Percentiles rank a stretch among this genome's conserved stretches.
Evolutionary conservation across 2,113 vertebrate species (phyloP).

Genomic region (Oncorhynchus keta): DNA sequence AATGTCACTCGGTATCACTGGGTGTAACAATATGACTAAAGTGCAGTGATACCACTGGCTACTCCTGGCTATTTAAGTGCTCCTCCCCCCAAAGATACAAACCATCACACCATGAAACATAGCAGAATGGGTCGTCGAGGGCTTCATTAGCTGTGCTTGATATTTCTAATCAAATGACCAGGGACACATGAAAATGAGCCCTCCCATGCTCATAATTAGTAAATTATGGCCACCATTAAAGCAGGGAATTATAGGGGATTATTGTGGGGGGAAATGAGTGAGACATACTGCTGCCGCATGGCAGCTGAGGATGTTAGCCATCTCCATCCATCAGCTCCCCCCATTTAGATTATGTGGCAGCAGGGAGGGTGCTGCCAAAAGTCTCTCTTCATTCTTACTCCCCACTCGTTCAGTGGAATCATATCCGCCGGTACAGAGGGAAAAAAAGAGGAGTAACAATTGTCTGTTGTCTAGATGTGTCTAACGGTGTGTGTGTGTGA

Average conservation of each 20-base stretch:
- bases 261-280: conserved; percentile 51
- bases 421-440: conserved; percentile 26
- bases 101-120: neutral
- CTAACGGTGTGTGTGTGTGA: neutral
- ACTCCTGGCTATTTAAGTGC: conserved; percentile 2
- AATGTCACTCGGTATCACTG: neutral
- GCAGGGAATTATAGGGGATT: conserved; percentile 37
- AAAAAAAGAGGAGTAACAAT: neutral
- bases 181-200: conserved; percentile 35
- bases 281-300: conserved; percentile 36
- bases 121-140: conserved; percentile 29
- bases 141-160: conserved; percentile 47
- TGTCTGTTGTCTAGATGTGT: neutral
- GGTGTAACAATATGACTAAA: neutral
- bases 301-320: conserved; percentile 36
- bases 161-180: conserved; percentile 37
- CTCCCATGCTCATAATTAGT: conserved; percentile 47
- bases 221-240: conserved; percentile 56
- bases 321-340: conserved; percentile 50
- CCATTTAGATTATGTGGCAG: conserved; percentile 56
- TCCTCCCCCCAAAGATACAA: neutral
- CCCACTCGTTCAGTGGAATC: conserved; percentile 37
- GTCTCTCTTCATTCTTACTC: conserved; percentile 34
- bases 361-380: conserved; percentile 48
- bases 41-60: neutral